These are phyloP conservation scores for Octonoba sinensis DNA, from an alignment of 2,888 invertebrate species.

Conservation along the genomic window DNA sequence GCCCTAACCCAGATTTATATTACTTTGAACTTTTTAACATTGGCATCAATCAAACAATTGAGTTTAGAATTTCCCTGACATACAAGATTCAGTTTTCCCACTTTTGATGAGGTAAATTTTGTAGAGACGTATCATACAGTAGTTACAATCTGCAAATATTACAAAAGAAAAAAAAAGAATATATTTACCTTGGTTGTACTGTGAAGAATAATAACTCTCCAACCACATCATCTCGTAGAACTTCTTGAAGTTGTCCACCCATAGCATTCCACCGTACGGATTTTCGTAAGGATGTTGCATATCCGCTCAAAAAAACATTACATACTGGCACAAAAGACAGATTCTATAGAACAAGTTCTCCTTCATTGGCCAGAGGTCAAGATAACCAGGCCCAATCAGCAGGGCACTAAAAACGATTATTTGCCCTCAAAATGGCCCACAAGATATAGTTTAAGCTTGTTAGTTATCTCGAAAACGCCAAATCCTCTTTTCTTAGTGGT, in stretches of 20 bases:
- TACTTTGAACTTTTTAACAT: too few species aligned
- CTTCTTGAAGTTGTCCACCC: conserved; percentile 52
- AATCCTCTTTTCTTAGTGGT: conserved; percentile 19
- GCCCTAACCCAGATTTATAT: too few species aligned
- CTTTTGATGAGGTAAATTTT: too few species aligned
- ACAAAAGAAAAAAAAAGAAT: too few species aligned
- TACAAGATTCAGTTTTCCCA: too few species aligned
- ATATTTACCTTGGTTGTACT: conserved; percentile 42
- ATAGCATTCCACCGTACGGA: conserved; percentile 35
- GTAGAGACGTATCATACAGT: too few species aligned
- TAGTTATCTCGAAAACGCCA: neutral
- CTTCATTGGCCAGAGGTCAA: conserved; percentile 61
- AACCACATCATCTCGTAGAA: conserved; percentile 50
- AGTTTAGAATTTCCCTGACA: too few species aligned
- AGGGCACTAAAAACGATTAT: conserved; percentile 24
- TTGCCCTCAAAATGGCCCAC: conserved; percentile 21
- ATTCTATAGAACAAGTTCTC: conserved; percentile 34
- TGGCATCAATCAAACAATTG: too few species aligned
- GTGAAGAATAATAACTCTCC: conserved; percentile 48
- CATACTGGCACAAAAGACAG: conserved; percentile 15
- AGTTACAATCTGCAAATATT: too few species aligned
- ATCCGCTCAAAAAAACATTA: conserved; percentile 12
- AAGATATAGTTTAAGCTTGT: conserved; percentile 23
- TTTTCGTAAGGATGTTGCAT: conserved; percentile 55
- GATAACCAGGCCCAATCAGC: conserved; percentile 55